Evolutionary conservation across 23 tunicate species (phyloP).

Genomic region (Clavelina lepadiformis): DNA sequence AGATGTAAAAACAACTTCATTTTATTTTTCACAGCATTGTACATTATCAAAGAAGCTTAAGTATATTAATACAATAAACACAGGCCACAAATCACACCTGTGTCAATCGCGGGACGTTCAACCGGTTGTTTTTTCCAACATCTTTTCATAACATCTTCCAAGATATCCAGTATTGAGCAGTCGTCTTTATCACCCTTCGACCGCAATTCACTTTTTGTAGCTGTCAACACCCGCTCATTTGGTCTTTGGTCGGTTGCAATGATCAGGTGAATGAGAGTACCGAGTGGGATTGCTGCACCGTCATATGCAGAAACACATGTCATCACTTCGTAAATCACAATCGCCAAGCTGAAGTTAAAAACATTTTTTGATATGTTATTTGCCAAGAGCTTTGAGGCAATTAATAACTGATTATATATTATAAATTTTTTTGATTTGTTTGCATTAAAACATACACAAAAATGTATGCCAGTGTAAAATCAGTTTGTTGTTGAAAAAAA

Average conservation of each 20-base stretch:
- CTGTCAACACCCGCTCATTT: background rate
- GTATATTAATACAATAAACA: too few relatives aligned
- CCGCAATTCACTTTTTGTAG: background rate
- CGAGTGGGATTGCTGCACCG: background rate
- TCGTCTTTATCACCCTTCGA: background rate
- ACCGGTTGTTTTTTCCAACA: conserved; percentile 10
- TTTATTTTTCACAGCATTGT: too few relatives aligned
- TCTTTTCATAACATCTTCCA: conserved; percentile 1
- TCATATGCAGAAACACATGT: background rate
- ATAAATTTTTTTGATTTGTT: too few relatives aligned
- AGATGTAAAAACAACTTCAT: too few relatives aligned
- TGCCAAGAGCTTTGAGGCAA: too few relatives aligned
- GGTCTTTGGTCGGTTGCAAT: background rate
- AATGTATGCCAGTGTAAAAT: too few relatives aligned
- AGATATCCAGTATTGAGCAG: background rate
- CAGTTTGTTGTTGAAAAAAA: too few relatives aligned
- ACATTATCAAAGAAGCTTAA: too few relatives aligned
- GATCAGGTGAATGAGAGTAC: background rate
- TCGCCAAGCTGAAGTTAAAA: conserved; percentile 1
- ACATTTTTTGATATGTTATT: too few relatives aligned
- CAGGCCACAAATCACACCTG: background rate
- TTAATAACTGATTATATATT: too few relatives aligned
- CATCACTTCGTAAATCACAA: background rate
- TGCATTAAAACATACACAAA: too few relatives aligned
- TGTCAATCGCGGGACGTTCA: conserved; percentile 2